Evolutionary conservation across 37 sponge, comb jelly and placozoan species (phyloP).

Genomic region (Ephydatia muelleri): DNA sequence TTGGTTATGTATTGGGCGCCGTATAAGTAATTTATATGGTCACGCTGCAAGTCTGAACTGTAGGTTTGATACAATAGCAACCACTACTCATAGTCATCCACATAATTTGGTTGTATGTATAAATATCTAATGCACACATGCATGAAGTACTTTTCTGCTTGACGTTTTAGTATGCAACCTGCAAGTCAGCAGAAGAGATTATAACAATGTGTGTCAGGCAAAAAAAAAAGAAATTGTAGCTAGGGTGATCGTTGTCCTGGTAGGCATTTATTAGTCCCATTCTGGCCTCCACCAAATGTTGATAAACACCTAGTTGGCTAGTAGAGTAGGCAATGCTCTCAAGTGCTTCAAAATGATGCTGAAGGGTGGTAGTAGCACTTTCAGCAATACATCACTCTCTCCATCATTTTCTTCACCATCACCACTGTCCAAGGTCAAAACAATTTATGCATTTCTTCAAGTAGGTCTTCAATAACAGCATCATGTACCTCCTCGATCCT

Average conservation of each 20-base stretch:
- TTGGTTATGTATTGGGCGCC: background rate
- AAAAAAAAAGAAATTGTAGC: background rate
- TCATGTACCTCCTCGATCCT: too few relatives aligned
- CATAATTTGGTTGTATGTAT: background rate
- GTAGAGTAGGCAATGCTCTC: background rate
- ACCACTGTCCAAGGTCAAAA: too few relatives aligned
- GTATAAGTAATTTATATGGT: background rate
- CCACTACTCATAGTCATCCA: background rate
- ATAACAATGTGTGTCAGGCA: background rate
- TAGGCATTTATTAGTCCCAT: too few relatives aligned
- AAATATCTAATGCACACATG: too few relatives aligned
- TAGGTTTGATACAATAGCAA: background rate
- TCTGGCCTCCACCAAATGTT: background rate
- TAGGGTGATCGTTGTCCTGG: background rate
- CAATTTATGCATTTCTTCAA: too few relatives aligned
- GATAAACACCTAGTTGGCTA: background rate
- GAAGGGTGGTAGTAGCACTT: too few relatives aligned
- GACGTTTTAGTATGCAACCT: background rate
- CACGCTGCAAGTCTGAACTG: background rate
- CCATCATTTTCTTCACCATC: too few relatives aligned
- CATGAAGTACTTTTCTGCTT: background rate
- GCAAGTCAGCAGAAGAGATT: background rate
- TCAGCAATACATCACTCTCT: too few relatives aligned
- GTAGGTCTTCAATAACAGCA: too few relatives aligned
- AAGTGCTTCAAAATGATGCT: too few relatives aligned